These are phyloP conservation scores for Mythimna vitellina DNA, from an alignment of 2,888 invertebrate genomes.

Conservation along the genomic window DNA sequence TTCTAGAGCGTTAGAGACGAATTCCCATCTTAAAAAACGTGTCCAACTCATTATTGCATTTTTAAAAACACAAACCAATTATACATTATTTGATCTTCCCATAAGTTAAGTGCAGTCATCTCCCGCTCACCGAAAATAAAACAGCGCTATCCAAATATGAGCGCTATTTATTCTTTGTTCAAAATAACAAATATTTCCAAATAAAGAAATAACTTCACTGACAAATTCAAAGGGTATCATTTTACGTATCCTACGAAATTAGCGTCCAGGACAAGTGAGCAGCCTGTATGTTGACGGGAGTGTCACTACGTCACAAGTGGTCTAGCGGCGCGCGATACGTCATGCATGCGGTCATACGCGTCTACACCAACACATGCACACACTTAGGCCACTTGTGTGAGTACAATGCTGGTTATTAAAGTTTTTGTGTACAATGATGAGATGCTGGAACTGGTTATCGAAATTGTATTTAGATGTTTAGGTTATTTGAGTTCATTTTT, in stretches of 20 bases:
- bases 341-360: constrained; percentile 47
- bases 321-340: constrained; percentile 69
- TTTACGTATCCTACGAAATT: background rate
- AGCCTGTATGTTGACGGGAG: constrained; percentile 68
- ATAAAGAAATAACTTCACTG: background rate
- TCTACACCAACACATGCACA: constrained; percentile 32
- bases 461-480: constrained; percentile 43
- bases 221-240: background rate
- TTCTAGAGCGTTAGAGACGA: too few species aligned
- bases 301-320: constrained; percentile 75
- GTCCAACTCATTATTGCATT: too few species aligned
- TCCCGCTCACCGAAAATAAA: too few species aligned
- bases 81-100: too few species aligned
- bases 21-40: too few species aligned
- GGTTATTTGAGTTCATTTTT: constrained; percentile 52
- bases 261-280: constrained; percentile 14
- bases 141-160: too few species aligned
- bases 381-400: constrained; percentile 21
- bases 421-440: constrained; percentile 47
- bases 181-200: background rate
- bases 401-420: constrained; percentile 52
- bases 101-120: too few species aligned
- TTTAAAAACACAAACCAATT: too few species aligned
- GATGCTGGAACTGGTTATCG: constrained; percentile 50
- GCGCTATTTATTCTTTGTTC: background rate